Percentiles rank a stretch among this genome's conserved stretches.
Conservation (phyloP, 2,113 vertebrate genomes). For the Protomyctophum bolini region DNA sequence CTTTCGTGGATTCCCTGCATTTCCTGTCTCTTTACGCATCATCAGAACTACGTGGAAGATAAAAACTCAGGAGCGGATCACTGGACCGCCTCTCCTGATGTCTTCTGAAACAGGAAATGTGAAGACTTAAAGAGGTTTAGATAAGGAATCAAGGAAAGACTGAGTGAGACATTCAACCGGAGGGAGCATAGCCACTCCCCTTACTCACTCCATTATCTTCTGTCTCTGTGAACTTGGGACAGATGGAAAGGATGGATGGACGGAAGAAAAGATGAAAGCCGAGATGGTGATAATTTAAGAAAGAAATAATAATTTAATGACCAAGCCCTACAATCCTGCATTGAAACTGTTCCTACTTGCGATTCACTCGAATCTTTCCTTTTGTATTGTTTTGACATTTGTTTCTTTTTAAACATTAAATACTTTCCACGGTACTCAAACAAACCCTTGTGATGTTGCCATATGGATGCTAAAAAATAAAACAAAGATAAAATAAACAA, state of each 20-base stretch:
- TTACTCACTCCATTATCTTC: constrained; percentile 55
- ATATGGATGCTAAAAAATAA: constrained; percentile 49
- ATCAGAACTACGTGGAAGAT: constrained; percentile 44
- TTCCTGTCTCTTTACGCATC: constrained; percentile 35
- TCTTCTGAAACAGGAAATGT: constrained; percentile 30
- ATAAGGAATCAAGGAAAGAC: constrained; percentile 52
- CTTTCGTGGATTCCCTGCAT: constrained; percentile 45
- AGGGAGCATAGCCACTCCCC: constrained; percentile 43
- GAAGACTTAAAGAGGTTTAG: constrained; percentile 21
- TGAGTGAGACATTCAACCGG: constrained; percentile 56
- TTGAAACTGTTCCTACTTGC: constrained; percentile 40
- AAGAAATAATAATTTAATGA: neutral
- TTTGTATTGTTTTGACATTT: constrained; percentile 16
- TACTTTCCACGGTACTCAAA: constrained; percentile 43
- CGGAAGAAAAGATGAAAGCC: constrained; percentile 56
- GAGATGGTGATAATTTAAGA: constrained; percentile 38
- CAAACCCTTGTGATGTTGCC: constrained; percentile 61
- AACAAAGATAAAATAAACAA: constrained; percentile 24
- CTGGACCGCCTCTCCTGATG: constrained; percentile 8
- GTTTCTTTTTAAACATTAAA: constrained; percentile 52
- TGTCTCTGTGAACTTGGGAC: constrained; percentile 60
- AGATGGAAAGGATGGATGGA: constrained; percentile 48
- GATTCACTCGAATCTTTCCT: constrained; percentile 35
- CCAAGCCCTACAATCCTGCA: constrained; percentile 52
- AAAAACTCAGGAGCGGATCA: constrained; percentile 29